Conservation (phyloP, 92 coral and sea anemone species). For the Bergia sp. region DNA sequence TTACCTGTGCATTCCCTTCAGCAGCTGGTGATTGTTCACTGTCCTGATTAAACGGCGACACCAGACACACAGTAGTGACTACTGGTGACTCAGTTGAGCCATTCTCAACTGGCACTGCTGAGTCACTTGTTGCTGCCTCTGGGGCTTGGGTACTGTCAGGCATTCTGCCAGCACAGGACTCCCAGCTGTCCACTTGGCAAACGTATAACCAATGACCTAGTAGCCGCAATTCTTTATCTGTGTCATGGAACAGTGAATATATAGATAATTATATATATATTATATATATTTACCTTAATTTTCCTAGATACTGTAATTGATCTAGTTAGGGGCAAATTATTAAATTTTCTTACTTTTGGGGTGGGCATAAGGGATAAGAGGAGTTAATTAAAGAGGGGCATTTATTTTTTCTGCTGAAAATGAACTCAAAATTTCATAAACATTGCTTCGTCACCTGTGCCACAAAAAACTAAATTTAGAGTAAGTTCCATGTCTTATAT, state of each 20-base stretch:
- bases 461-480: too few species aligned
- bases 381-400: too few species aligned
- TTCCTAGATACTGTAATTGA: too few species aligned
- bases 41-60: conserved; percentile 46
- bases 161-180: not conserved
- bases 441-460: too few species aligned
- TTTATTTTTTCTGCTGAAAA: too few species aligned
- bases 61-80: conserved; percentile 20
- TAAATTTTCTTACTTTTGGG: too few species aligned
- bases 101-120: conserved; percentile 23
- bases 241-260: not conserved
- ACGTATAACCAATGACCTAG: not conserved
- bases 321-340: too few species aligned
- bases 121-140: not conserved
- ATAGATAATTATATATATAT: too few species aligned
- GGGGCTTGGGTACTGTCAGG: not conserved
- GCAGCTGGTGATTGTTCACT: conserved; percentile 26
- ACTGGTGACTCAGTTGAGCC: not conserved
- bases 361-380: too few species aligned
- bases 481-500: too few species aligned
- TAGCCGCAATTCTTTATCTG: not conserved
- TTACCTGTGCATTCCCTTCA: conserved; percentile 50
- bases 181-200: not conserved
- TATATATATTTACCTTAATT: too few species aligned
- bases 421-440: too few species aligned